A percentile compares a stretch with the other conserved stretches of the same genome.
Evolutionary conservation across 2,888 invertebrate species (phyloP).

Genomic region (Drosophila falleni): DNA sequence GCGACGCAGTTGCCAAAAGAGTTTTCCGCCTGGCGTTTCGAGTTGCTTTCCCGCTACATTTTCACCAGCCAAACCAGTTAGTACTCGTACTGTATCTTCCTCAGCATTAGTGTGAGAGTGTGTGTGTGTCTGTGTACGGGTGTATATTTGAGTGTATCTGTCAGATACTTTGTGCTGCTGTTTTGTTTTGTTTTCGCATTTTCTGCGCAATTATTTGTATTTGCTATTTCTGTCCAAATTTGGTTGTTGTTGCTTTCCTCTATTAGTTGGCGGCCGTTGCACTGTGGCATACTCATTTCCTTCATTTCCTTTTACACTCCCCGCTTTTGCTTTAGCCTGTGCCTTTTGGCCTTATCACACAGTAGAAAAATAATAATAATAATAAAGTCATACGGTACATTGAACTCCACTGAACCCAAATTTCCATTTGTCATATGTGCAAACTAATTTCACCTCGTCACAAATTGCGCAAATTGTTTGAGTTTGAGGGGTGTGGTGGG

Average conservation of each 20-base stretch:
- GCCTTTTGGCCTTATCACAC: slow-evolving; percentile 55
- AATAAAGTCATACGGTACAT: slow-evolving; percentile 30
- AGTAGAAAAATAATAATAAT: not conserved
- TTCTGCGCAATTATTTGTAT: slow-evolving; percentile 48
- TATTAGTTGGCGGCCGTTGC: slow-evolving; percentile 50
- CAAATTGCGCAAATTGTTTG: slow-evolving; percentile 27
- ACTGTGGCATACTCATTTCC: slow-evolving; percentile 42
- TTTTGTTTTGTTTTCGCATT: slow-evolving; percentile 48
- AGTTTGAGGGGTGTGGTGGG: not conserved
- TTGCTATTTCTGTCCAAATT: slow-evolving; percentile 49
- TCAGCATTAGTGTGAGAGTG: not conserved
- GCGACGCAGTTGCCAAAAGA: slow-evolving; percentile 62
- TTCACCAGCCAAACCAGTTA: slow-evolving; percentile 57
- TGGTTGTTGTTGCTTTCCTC: slow-evolving; percentile 36
- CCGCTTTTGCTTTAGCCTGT: slow-evolving; percentile 15
- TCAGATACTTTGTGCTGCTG: slow-evolving; percentile 38
- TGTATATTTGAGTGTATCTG: slow-evolving; percentile 30
- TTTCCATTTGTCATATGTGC: slow-evolving; percentile 45
- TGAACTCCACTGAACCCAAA: slow-evolving; percentile 46
- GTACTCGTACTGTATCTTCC: slow-evolving; percentile 3
- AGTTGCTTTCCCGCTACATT: slow-evolving; percentile 46
- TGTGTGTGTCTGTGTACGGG: not conserved
- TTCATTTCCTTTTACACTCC: slow-evolving; percentile 19
- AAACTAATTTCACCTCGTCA: slow-evolving; percentile 37
- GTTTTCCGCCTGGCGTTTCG: slow-evolving; percentile 62